Conservation (phyloP, 2,113 vertebrate species). For the Romanogobio albipinnatus region DNA sequence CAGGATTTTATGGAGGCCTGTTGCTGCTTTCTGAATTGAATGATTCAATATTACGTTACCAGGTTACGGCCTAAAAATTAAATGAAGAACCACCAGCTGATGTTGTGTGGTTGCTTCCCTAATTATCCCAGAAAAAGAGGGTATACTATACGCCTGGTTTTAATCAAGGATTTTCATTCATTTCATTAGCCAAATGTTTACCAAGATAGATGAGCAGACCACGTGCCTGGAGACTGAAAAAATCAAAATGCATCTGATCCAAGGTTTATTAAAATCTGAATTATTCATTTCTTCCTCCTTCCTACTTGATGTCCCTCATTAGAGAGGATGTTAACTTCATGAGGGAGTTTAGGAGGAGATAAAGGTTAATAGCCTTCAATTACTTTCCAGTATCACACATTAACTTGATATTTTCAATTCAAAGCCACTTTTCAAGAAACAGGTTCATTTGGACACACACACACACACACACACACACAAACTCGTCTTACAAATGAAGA, state of each 20-base stretch:
- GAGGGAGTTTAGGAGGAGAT: not conserved
- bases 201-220: not conserved
- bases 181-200: not conserved
- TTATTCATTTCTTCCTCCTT: not conserved
- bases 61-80: slow-evolving; percentile 62
- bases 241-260: not conserved
- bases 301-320: not conserved
- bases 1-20: slow-evolving; percentile 40
- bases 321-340: not conserved
- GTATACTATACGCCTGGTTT: not conserved
- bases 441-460: not conserved
- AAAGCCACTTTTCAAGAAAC: not conserved
- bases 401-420: not conserved
- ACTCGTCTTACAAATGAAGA: not conserved
- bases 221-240: not conserved
- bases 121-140: slow-evolving; percentile 9
- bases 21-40: slow-evolving; percentile 57
- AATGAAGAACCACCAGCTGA: slow-evolving; percentile 57
- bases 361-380: slow-evolving; percentile 1
- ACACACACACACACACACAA: not conserved
- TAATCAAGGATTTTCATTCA: slow-evolving; percentile 3
- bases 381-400: not conserved
- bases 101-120: slow-evolving; percentile 40
- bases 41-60: slow-evolving; percentile 59
- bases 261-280: not conserved